Evolutionary conservation across 2,797 vertebrate genomes (phyloP), one percentile per base, ranked within the genome.

Genomic region (Pygocentrus nattereri): DNA sequence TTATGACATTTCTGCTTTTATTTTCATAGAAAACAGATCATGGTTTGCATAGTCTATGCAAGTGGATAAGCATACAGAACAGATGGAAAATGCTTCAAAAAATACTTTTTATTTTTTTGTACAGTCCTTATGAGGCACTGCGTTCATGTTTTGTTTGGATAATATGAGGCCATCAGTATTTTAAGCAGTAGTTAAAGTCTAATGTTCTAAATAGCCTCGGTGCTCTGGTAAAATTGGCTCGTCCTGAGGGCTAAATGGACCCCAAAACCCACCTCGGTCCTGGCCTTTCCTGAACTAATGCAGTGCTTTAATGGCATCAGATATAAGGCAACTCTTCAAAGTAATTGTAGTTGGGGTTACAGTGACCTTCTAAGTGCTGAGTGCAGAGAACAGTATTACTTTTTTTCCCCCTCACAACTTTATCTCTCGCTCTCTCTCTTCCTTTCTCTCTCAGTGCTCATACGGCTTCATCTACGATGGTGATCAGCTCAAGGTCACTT

Each of bases 391-490:
- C 61, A 27, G 59, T 25, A 27, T 47, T 56, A 44, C 30, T 19
- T 41, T 4, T 27, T 31, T 27, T 34, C 4, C 30, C 27, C 47
- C 19, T 47, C 73, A 21, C 44, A 19, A 19, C 5, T 76, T 31
- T 31, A 50, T 77, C 71, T 41, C 10, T 49, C n/a, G 56, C 62
- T 72, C 7, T 41, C 34, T 49, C 23, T 47, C 49, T 50, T 38
- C 75, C 23, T 71, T 72, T 59, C 52, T 31, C 64, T 47, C 21
- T 38, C 54, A 97, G 96, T 97, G 97, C 79, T 97, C 97, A 0
- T 97, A 97, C 54, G 97, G 97, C 38, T 97, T 97, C 87, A 97
- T 98, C 90, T 97, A 97, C 0, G 97, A 97, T 62, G 95, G 96
- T 21, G 95, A 97, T 81, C 96, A 97, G 87, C 91, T 96, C 67